Evolutionary conservation across 2,888 invertebrate genomes (phyloP), one percentile per base, ranked within the genome.

Genomic region (Folsomia candida): DNA sequence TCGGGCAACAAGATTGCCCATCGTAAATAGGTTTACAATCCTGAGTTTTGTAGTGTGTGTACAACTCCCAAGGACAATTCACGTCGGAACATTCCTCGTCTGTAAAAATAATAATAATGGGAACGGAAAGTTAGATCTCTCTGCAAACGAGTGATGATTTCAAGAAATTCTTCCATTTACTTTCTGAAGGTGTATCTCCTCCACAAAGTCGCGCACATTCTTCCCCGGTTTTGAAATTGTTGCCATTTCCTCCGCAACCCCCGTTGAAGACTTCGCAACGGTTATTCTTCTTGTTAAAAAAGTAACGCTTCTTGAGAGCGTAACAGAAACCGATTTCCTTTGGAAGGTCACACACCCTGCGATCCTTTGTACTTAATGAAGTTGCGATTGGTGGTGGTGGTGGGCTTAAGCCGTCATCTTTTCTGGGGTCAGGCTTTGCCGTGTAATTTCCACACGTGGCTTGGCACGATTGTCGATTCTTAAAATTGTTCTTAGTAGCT

Each of bases 11-110:
- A 9, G 78, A 70, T 29, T 78, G 71, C 22, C 71, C 75, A 58
- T 78, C 80, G 60, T 75, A 80, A 71, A 79, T 73, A 37, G 80
- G 77, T 57, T 75, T 71, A 62, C 80, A 80, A 26, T 77, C 78
- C 29, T 77, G 63, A 51, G 70, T 76, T 47, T 66, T 51, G 68
- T 80, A 80, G 63, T 79, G 80, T 9, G 74, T 69, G 67, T 74
- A 77, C 25, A 78, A 68, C 66, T 72, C 76, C 76, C 78, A 76
- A 57, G 79, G 77, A 72, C 80, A 80, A 18, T 70, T 68, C 51
- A 78, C 72, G 57, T 69, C 67, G 24, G 72, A 66, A 66, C 77
- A 78, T 57, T 72, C 63, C 27, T 62, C 63, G 65, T 76, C 77
- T 78, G 51, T 6, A 54, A n/a, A n/a, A 59, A 57, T 18, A 6